Evolutionary conservation across 2,113 vertebrate genomes (phyloP).

Genomic region (Amazona guildingii): DNA sequence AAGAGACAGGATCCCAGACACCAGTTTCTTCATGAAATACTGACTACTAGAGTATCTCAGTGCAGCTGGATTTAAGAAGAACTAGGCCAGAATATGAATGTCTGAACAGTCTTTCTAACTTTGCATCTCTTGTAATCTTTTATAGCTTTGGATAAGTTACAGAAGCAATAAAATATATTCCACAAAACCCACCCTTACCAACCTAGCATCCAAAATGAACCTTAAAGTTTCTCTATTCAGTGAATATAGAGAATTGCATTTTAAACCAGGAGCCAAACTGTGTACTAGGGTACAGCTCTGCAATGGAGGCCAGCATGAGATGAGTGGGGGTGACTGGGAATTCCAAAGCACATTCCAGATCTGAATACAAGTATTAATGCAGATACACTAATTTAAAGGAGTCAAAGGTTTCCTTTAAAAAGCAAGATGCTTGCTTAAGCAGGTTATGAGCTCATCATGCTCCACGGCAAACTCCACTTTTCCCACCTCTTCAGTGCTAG

Average conservation of each 20-base stretch:
- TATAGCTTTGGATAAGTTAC: not conserved
- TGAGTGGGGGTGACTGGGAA: not conserved
- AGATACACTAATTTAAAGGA: accelerated
- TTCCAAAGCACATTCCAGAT: not conserved
- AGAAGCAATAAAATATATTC: not conserved
- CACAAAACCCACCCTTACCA: not conserved
- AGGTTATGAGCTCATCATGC: not conserved
- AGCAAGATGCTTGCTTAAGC: not conserved
- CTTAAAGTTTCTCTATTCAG: not conserved
- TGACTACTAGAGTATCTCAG: not conserved
- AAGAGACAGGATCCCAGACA: not conserved
- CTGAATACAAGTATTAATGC: not conserved
- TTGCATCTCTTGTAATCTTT: not conserved
- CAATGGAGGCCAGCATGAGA: not conserved
- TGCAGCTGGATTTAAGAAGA: not conserved
- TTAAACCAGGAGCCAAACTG: not conserved
- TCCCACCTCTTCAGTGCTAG: not conserved
- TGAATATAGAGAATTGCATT: not conserved
- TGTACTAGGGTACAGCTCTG: not conserved
- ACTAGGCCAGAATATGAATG: not conserved
- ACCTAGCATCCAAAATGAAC: not conserved
- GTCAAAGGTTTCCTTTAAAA: not conserved
- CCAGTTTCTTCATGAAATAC: not conserved
- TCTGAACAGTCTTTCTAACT: not conserved
- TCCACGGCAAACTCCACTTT: not conserved